Base-by-base conservation (phyloP, 2,113 vertebrate genomes). In the Hippoglossus stenolepis region DNA sequence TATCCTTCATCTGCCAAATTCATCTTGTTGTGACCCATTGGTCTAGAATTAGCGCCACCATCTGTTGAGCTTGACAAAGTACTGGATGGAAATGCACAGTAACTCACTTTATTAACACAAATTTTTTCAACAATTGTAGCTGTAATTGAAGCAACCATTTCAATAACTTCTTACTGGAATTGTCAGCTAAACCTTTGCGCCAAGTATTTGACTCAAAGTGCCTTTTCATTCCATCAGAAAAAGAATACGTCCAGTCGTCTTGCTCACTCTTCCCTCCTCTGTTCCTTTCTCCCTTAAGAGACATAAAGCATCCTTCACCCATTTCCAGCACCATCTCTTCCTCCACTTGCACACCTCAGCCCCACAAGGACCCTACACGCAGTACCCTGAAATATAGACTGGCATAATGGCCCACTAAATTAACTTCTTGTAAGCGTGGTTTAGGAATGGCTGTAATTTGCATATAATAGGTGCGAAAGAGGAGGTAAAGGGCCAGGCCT, bases 391-490 rank as follows among this genome's bases (percentile, higher is more conserved):
- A 95, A 97, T 96, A 97, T 96, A 94, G 96, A 96, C 94, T 85
- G 89, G 85, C 77, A 91, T 96, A 96, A 95, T 96, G 94, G 93
- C 94, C 94, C 94, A 94, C 96, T 97, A 97, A 97, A 97, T 98
- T 97, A 97, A 97, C 96, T 97, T 95, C 95, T 97, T 96, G 95
- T 95, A 96, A 96, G 91, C 94, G 95, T 93, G 94, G 84, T 92
- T 96, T 96, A 96, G 95, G 95, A 97, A 94, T 94, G 94, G 88
- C 93, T 94, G 93, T 97, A 97, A 98, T 98, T 97, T 97, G 95
- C 95, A 94, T 96, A 94, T 97, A 96, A 97, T 97, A 96, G 96
- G 95, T 95, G 96, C 90, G 38, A 82, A 90, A 94, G 95, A 96
- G 93, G 87, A 90, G 92, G 88, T 89, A 95, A 95, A 91, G 95